Conservation (phyloP, 2,888 invertebrate species). For the Conops quadrifasciatus region DNA sequence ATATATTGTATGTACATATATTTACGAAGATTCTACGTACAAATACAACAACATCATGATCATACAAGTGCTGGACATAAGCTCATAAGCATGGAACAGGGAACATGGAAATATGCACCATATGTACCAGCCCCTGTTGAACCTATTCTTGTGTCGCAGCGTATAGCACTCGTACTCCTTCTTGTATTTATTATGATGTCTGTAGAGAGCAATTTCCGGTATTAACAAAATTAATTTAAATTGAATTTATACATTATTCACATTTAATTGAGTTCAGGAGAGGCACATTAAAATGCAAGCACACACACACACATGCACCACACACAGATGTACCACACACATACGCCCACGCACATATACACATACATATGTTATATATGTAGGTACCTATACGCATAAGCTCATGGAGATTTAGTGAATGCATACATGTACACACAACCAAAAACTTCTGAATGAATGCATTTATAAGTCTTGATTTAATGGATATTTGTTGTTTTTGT, state of each 20-base stretch:
- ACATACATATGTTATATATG: neutral
- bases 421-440: neutral
- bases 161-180: neutral
- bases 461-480: constrained; percentile 41
- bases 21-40: too few relatives aligned
- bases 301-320: neutral
- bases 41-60: too few relatives aligned
- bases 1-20: too few relatives aligned
- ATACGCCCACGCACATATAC: neutral
- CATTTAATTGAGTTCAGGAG: constrained; percentile 31
- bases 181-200: constrained; percentile 25
- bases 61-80: neutral
- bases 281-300: constrained; percentile 5
- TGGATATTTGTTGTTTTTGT: constrained; percentile 44
- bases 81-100: neutral
- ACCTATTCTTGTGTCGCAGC: too few relatives aligned
- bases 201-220: constrained; percentile 31
- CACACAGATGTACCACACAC: neutral
- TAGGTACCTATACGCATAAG: too few relatives aligned
- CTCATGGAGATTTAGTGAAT: too few relatives aligned
- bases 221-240: constrained; percentile 33
- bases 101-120: neutral
- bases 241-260: constrained; percentile 33
- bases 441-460: constrained; percentile 18
- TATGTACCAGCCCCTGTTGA: neutral